A percentile compares a stretch with the other conserved stretches of the same genome.
Conservation (phyloP, 2,113 vertebrate species). For the Verasper variegatus region DNA sequence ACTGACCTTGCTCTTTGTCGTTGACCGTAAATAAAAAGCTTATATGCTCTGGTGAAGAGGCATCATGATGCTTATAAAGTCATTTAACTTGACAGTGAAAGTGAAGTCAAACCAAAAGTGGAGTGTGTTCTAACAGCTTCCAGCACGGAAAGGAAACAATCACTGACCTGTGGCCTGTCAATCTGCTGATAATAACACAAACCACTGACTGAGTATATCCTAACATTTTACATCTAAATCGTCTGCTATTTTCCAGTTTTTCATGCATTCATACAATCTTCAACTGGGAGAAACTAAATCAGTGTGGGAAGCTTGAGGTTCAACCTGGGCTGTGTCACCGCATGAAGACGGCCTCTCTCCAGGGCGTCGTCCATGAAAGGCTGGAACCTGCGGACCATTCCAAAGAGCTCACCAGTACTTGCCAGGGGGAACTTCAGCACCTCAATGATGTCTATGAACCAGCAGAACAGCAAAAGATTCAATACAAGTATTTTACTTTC, state of each 20-base stretch:
- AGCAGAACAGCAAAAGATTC: conserved; percentile 2
- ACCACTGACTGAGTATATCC: not conserved
- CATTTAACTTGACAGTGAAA: conserved; percentile 49
- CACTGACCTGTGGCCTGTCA: conserved; percentile 36
- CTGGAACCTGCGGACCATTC: conserved; percentile 86
- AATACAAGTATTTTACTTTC: not conserved
- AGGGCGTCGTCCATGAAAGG: conserved; percentile 86
- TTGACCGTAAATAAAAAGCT: conserved; percentile 63
- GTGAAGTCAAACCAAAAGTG: conserved; percentile 51
- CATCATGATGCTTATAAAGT: conserved; percentile 52
- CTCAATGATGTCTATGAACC: conserved; percentile 82
- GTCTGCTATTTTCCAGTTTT: conserved; percentile 2
- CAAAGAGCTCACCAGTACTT: conserved; percentile 88
- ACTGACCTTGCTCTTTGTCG: conserved; percentile 48
- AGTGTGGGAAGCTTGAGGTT: not conserved
- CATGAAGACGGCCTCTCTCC: conserved; percentile 82
- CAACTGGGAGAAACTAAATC: conserved; percentile 24
- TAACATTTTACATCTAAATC: conserved; percentile 7
- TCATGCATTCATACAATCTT: not conserved
- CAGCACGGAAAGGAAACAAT: conserved; percentile 38
- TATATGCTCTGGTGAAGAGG: conserved; percentile 53
- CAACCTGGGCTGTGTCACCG: conserved; percentile 87
- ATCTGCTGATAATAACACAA: conserved; percentile 49
- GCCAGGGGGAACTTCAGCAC: conserved; percentile 88
- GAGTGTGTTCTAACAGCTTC: conserved; percentile 29